A percentile compares a stretch with the other conserved stretches of the same genome.
These are phyloP conservation scores for Cyanoderma ruficeps DNA, from an alignment of 2,113 vertebrate genomes.

Conservation along the genomic window DNA sequence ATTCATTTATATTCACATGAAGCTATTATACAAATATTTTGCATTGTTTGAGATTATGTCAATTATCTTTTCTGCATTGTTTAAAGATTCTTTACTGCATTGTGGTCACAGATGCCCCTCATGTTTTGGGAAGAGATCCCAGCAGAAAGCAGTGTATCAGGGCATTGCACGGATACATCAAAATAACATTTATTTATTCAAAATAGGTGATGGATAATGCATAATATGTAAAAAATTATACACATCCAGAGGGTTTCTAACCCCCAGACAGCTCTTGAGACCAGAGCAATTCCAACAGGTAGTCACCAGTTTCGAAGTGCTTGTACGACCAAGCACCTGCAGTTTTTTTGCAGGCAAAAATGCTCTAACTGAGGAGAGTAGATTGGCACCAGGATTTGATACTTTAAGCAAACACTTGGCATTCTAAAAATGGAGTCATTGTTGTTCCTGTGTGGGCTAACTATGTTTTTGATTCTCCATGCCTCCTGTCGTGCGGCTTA, in stretches of 20 bases:
- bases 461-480: not conserved
- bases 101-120: fast-evolving
- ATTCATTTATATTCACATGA: not conserved
- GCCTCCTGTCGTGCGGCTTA: not conserved
- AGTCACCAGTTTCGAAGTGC: fast-evolving
- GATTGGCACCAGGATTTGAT: not conserved
- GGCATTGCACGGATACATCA: not conserved
- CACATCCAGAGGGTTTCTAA: not conserved
- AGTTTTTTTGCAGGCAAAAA: not conserved
- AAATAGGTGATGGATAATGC: not conserved
- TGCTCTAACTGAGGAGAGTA: not conserved
- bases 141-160: not conserved
- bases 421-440: not conserved
- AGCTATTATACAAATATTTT: not conserved
- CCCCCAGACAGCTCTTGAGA: not conserved
- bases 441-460: not conserved
- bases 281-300: fast-evolving
- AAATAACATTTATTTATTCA: not conserved
- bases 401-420: not conserved
- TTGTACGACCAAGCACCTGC: not conserved
- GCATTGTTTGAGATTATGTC: not conserved
- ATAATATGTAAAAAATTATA: not conserved
- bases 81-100: not conserved
- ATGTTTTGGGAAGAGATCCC: not conserved
- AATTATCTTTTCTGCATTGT: not conserved